Evolutionary conservation across 2,888 invertebrate genomes (phyloP).

Genomic region (Plebejus anna): DNA sequence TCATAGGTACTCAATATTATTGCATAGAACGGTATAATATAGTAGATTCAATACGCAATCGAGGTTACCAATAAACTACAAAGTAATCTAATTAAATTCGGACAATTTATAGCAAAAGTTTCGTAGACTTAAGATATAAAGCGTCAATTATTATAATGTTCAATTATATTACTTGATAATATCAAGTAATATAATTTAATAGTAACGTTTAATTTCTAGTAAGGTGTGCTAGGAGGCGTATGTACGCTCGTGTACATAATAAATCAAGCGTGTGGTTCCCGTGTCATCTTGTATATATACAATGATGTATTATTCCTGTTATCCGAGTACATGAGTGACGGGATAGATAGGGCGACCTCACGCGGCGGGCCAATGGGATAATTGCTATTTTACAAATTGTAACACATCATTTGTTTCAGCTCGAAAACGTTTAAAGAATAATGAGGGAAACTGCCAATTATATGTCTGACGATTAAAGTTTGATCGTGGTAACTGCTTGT

Average conservation of each 20-base stretch:
- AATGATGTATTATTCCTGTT: slow-evolving; percentile 42
- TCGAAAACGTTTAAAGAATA: not conserved
- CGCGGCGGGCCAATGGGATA: slow-evolving; percentile 33
- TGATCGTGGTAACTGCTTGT: not conserved
- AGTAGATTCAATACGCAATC: not conserved
- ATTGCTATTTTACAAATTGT: slow-evolving; percentile 22
- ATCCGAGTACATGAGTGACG: slow-evolving; percentile 37
- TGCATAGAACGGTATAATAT: not conserved
- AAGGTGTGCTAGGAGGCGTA: slow-evolving; percentile 28
- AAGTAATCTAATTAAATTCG: not conserved
- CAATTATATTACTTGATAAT: no score
- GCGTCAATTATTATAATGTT: slow-evolving; percentile 15
- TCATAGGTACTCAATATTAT: not conserved
- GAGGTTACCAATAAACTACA: not conserved
- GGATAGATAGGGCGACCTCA: slow-evolving; percentile 34
- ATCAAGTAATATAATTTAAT: slow-evolving; percentile 20
- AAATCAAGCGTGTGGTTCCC: slow-evolving; percentile 44
- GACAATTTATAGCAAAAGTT: not conserved
- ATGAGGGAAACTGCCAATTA: not conserved
- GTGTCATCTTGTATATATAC: slow-evolving; percentile 42
- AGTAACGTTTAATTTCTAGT: slow-evolving; percentile 22
- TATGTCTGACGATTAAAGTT: not conserved
- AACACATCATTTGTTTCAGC: not conserved
- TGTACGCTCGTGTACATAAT: slow-evolving; percentile 34
- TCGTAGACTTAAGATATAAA: not conserved